phyloP scores from a whole-genome alignment of 53 echinoderm and acorn worm species.

The Crossaster papposus region DNA sequence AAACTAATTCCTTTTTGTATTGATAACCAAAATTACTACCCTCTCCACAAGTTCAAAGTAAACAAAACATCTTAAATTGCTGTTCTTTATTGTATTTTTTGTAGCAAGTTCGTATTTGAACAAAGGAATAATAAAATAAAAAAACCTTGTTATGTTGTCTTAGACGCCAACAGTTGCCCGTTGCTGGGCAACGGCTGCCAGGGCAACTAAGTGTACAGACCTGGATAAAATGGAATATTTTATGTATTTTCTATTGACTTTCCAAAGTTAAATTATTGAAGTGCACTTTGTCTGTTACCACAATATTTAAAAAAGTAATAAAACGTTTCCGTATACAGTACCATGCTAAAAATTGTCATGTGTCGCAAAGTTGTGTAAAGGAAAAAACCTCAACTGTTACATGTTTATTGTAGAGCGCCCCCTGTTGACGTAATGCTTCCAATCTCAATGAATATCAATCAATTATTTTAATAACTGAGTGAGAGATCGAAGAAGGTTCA shows the following conservation, averaged over 20 bases:
- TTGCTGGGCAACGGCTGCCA: conserved; percentile 4
- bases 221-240: conserved; percentile 57
- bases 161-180: conserved; percentile 13
- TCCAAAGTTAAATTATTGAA: conserved; percentile 64
- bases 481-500: no score
- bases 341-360: conserved; percentile 20
- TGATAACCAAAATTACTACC: conserved; percentile 15
- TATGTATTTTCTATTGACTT: conserved; percentile 66
- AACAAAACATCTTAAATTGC: conserved; percentile 4
- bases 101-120: conserved; percentile 53
- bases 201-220: conserved; percentile 55
- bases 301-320: conserved; percentile 57
- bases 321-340: conserved; percentile 62
- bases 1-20: conserved; percentile 27
- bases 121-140: conserved; percentile 22
- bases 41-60: conserved; percentile 29
- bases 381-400: no score
- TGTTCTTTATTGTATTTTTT: conserved; percentile 60
- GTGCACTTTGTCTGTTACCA: conserved; percentile 64
- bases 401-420: no score
- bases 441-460: no score
- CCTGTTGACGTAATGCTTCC: no score
- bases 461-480: no score
- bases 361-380: not conserved
- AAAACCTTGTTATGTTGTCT: conserved; percentile 54